phyloP scores from a whole-genome alignment of 2,888 invertebrate species.

The Ptilodon capucinus region DNA sequence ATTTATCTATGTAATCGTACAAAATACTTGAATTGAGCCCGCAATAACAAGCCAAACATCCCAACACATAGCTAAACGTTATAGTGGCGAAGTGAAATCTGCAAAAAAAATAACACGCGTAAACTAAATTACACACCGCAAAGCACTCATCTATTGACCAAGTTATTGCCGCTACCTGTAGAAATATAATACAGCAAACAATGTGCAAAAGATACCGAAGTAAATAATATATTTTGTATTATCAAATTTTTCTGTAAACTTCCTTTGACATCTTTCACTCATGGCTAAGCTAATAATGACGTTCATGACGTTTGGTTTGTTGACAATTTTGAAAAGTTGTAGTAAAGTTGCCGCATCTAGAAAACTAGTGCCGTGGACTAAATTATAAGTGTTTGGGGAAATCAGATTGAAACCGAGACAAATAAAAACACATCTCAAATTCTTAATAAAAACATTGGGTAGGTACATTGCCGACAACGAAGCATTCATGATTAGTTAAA shows the following conservation, averaged over 20 bases:
- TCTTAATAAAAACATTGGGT: too few species aligned
- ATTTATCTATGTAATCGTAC: conserved; percentile 59
- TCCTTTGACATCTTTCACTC: conserved; percentile 80
- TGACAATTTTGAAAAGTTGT: conserved; percentile 61
- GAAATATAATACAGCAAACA: conserved; percentile 66
- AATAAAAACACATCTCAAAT: too few species aligned
- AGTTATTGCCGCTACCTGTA: conserved; percentile 56
- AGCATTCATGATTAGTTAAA: too few species aligned
- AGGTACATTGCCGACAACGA: too few species aligned
- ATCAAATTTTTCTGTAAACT: conserved; percentile 72
- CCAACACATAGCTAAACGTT: conserved; percentile 73
- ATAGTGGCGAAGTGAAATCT: conserved; percentile 76
- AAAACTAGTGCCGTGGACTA: not conserved
- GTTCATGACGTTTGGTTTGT: conserved; percentile 58
- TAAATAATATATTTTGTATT: conserved; percentile 77
- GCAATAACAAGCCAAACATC: conserved; percentile 79
- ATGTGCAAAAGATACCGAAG: conserved; percentile 60
- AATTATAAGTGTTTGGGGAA: not conserved
- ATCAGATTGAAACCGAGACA: too few species aligned
- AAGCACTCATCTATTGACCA: conserved; percentile 16
- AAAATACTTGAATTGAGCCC: conserved; percentile 63
- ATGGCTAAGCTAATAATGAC: conserved; percentile 72
- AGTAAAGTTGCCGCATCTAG: conserved; percentile 3
- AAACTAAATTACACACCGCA: conserved; percentile 25
- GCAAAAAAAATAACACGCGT: conserved; percentile 48